Base-by-base conservation (phyloP, 2,888 invertebrate genomes). In the Augiades crinisus region DNA sequence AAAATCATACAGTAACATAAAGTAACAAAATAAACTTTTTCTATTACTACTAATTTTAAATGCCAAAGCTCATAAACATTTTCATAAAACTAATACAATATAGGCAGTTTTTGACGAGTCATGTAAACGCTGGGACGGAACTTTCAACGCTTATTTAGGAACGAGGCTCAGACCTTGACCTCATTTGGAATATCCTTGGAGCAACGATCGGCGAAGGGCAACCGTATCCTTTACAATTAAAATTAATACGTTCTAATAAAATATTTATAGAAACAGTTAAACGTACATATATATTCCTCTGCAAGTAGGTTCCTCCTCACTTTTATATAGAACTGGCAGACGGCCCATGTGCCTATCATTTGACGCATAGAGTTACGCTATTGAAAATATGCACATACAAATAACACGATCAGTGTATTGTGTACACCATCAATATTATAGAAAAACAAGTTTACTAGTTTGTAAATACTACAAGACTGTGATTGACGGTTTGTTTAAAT, bases 241-340 rank as follows among this genome's bases (percentile, higher is more conserved):
- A 16, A 33, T 24, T 6, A 10, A 10, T n/a, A 27, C 27, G 27
- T 4, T 4, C 10, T 2, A 10, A 10, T 10, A 17, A 33, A 5
- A 33, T 7, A 14, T 14, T 31, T n/a, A n/a, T 4, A 36, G n/a
- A n/a, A n/a, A n/a, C n/a, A n/a, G n/a, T n/a, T n/a, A n/a, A n/a
- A n/a, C n/a, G n/a, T n/a, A n/a, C n/a, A n/a, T n/a, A n/a, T n/a
- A n/a, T n/a, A n/a, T n/a, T n/a, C n/a, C n/a, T n/a, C n/a, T n/a
- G n/a, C n/a, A n/a, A n/a, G 22, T 33, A 13, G 24, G 5, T 27
- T 10, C 27, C 27, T 27, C n/a, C 27, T 2, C n/a, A 22, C 41
- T 43, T 24, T 34, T 31, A 40, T 31, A 40, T 47, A 49, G 49
- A 49, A 41, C 34, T 49, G 49, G 49, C 41, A 49, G 36, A 13